These are phyloP conservation scores for Chunga burmeisteri DNA, from an alignment of 2,113 vertebrate genomes.

Conservation along the genomic window DNA sequence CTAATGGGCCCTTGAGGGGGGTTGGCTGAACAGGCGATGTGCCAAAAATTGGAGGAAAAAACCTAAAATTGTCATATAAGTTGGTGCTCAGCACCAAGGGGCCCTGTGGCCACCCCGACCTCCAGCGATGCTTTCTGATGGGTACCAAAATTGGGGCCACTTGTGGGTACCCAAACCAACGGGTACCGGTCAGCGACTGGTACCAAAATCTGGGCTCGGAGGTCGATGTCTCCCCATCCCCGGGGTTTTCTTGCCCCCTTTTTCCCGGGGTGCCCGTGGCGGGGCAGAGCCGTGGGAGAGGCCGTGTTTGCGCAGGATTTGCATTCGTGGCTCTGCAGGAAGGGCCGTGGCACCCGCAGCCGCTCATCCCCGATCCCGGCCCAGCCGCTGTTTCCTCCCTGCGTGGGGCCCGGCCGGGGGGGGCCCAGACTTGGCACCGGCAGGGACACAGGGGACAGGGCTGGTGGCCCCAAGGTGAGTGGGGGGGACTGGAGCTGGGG, in stretches of 20 bases:
- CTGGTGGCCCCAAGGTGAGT: not conserved
- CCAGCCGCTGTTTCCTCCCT: not conserved
- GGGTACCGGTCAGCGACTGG: not conserved
- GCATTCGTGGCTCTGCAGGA: constrained; percentile 28
- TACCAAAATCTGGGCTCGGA: fast-evolving
- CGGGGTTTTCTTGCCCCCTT: fast-evolving
- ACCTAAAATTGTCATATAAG: fast-evolving
- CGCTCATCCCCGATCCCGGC: not conserved
- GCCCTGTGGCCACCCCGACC: fast-evolving
- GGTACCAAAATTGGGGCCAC: not conserved
- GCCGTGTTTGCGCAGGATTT: constrained; percentile 31
- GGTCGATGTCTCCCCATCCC: fast-evolving
- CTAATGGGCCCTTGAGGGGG: not conserved
- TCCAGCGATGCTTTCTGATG: fast-evolving
- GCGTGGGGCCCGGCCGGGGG: fast-evolving
- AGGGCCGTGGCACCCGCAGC: not conserved
- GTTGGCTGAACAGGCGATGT: fast-evolving
- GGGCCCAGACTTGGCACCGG: fast-evolving
- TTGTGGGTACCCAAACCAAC: not conserved
- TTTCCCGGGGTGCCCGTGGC: fast-evolving
- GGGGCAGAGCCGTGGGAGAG: not conserved
- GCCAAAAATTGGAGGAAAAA: not conserved
- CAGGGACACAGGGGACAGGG: not conserved
- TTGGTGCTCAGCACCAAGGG: not conserved
- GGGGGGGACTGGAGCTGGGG: not conserved